Evolutionary conservation across 2,888 invertebrate species (phyloP).

Genomic region (Drosophila rubida): DNA sequence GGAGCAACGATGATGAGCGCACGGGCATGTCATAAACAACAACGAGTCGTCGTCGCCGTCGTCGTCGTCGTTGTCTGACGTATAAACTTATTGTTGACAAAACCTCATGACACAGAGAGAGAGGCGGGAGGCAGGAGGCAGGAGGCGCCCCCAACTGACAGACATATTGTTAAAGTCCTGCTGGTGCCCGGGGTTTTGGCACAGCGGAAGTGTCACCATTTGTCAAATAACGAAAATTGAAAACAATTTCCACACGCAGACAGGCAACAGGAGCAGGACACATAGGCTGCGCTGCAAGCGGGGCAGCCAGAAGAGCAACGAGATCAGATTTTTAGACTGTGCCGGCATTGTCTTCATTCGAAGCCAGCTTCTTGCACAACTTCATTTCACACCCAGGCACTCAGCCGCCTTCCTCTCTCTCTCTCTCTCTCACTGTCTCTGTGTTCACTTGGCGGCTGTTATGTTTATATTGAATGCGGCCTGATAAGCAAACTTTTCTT

Average conservation of each 20-base stretch:
- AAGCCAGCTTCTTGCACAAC: conserved; percentile 49
- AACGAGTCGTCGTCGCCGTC: conserved; percentile 53
- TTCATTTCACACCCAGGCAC: conserved; percentile 60
- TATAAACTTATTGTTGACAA: conserved; percentile 80
- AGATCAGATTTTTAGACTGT: conserved; percentile 46
- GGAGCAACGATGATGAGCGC: conserved; percentile 49
- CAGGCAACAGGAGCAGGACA: conserved; percentile 28
- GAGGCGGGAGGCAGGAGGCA: background rate
- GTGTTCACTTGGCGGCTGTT: conserved; percentile 14
- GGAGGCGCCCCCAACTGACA: conserved; percentile 32
- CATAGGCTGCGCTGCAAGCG: conserved; percentile 27
- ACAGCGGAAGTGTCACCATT: conserved; percentile 83
- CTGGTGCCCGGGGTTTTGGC: conserved; percentile 56
- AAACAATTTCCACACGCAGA: conserved; percentile 81
- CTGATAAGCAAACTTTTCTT: conserved; percentile 65
- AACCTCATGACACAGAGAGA: conserved; percentile 70
- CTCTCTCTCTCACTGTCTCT: too few species aligned
- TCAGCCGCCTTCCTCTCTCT: background rate
- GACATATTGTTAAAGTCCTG: conserved; percentile 75
- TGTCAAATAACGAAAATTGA: conserved; percentile 84
- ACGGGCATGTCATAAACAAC: conserved; percentile 75
- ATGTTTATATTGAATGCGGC: conserved; percentile 59
- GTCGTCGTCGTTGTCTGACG: conserved; percentile 63
- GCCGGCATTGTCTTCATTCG: conserved; percentile 56
- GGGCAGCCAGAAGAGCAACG: conserved; percentile 20